Evolutionary conservation across 2,888 invertebrate species (phyloP), one percentile per base, ranked within the genome.

Genomic region (Campopleginae sp.): DNA sequence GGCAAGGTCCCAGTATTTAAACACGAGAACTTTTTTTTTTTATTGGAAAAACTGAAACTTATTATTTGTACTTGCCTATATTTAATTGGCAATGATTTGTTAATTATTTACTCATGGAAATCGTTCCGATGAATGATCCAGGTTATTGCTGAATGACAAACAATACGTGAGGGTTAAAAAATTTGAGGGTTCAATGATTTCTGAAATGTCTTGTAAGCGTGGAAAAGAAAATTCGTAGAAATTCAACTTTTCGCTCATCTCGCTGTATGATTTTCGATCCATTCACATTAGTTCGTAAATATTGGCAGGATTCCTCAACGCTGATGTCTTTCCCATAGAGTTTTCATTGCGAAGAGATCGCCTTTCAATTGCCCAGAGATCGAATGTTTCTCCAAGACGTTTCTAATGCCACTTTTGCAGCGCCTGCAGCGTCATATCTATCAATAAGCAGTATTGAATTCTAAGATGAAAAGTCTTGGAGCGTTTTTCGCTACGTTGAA

Each of bases 341-440:
- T 31, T 72, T 75, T 63, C 46, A 58, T 27, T 27, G 31, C 31
- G 31, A 61, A 12, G 33, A 63, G 61, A 46, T 46, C 63, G 27
- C 33, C 33, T 31, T 46, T 31, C 46, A 23, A 31, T 33, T 51
- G 70, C 44, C 19, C 46, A n/a, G 31, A 58, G 46, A 75, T 48
- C 63, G 63, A 48, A 63, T 46, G 23, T 44, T 58, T 75, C 27
- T 5, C 58, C 63, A 71, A 51, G 51, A 46, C 74, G 23, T 75
- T 75, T 46, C 46, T 46, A 48, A 68, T 58, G 77, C 78, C 38
- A 58, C 46, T 66, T 68, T 12, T 61, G 44, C 33, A 31, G 19
- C 68, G 31, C 17, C 2, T 38, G 46, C 23, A 23, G 66, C 58
- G 23, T 27, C 19, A 27, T 58, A 58, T 58, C 12, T 27, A 58